phyloP scores from a whole-genome alignment of 2,888 invertebrate species.

The Ennomos erosarius region DNA sequence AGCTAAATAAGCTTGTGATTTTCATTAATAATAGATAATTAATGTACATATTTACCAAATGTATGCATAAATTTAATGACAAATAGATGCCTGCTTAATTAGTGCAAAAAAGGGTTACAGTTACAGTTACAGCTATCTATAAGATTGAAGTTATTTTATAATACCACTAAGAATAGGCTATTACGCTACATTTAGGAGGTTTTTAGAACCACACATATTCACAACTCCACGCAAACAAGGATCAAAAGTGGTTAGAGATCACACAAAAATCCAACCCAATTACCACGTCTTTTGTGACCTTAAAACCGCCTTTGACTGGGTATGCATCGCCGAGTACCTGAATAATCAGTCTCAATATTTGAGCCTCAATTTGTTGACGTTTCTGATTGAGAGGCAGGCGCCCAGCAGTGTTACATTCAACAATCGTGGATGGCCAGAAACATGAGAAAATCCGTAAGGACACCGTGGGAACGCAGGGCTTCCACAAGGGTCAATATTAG shows the following conservation, averaged over 20 bases:
- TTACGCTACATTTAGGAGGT: conserved; percentile 5
- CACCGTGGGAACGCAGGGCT: conserved; percentile 76
- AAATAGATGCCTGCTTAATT: too few relatives aligned
- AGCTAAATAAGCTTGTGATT: conserved; percentile 14
- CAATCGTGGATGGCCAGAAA: conserved; percentile 57
- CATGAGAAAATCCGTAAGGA: conserved; percentile 78
- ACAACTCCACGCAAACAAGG: conserved; percentile 56
- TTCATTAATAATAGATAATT: conserved; percentile 4
- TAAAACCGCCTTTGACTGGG: conserved; percentile 77
- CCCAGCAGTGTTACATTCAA: conserved; percentile 69
- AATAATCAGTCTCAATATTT: conserved; percentile 80
- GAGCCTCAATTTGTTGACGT: conserved; percentile 75
- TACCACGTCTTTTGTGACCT: conserved; percentile 77
- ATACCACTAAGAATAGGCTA: neutral
- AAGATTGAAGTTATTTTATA: neutral
- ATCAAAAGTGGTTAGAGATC: conserved; percentile 70
- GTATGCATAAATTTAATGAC: neutral
- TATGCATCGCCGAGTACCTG: conserved; percentile 54
- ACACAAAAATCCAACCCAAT: conserved; percentile 78
- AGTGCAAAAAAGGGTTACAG: too few relatives aligned
- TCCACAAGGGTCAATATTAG: conserved; percentile 77
- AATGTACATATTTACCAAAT: neutral
- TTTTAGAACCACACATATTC: conserved; percentile 45
- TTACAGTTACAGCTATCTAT: too few relatives aligned
- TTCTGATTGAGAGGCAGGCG: conserved; percentile 65